Percentiles rank a stretch among this genome's conserved stretches.
Conservation (phyloP, 2,113 vertebrate species). For the Ptilorrhoa leucosticta region DNA sequence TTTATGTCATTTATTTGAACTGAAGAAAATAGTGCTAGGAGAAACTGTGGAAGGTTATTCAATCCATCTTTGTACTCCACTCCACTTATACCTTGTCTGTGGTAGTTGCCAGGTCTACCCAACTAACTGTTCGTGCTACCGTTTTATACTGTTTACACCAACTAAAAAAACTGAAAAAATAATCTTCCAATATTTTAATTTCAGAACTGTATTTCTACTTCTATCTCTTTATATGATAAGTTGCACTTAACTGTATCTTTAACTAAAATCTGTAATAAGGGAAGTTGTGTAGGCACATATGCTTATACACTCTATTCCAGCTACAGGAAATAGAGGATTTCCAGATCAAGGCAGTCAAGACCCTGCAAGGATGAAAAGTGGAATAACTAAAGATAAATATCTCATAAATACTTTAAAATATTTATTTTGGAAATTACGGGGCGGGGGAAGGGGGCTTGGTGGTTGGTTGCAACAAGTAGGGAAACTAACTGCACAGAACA, state of each 20-base stretch:
- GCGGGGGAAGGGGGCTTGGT: rapidly evolving
- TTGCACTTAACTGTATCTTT: background rate
- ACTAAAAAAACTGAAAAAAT: background rate
- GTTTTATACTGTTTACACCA: background rate
- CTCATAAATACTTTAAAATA: background rate
- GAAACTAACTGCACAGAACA: background rate
- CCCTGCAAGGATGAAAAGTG: background rate
- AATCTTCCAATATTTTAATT: background rate
- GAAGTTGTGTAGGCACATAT: background rate
- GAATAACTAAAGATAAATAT: background rate
- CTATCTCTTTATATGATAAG: background rate
- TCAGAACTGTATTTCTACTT: background rate
- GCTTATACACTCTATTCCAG: background rate
- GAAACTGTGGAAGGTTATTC: background rate
- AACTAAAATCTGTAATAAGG: background rate
- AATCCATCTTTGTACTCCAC: background rate
- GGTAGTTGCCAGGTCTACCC: background rate
- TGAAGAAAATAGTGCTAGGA: background rate
- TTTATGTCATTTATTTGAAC: background rate
- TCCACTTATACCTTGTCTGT: background rate
- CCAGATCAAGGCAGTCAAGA: background rate
- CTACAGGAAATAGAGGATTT: background rate
- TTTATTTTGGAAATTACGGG: background rate
- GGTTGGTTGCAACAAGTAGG: background rate
- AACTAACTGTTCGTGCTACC: background rate